Evolutionary conservation across 1,140 invertebrate genomes (phyloP), one percentile per base, ranked within the genome.

Genomic region (Glomeris maerens): DNA sequence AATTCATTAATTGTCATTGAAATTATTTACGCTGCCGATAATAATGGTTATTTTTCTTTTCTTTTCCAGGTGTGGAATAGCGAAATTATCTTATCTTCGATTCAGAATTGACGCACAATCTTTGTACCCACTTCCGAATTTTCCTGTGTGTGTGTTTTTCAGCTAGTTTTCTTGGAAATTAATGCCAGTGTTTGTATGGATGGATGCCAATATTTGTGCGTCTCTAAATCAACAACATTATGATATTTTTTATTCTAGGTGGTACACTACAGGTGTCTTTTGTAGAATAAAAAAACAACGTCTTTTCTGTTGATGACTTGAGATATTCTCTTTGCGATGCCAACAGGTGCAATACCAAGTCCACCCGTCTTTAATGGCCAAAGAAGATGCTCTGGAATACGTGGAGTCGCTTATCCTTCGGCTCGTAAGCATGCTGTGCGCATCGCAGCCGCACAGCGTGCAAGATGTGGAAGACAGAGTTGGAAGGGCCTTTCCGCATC

Each of bases 401-500:
- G 86, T 96, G 41, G 92, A 97, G 70, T 80, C 78, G 51, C 74
- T 96, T 39, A 91, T 93, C 60, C 70, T 96, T 17, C 80, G 85
- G 49, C 74, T 96, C 31, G 68, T 96, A 57, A 80, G 80, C 2
- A 87, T 87, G 77, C 72, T 97, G 26, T 93, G 87, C 69, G 80
- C 82, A 55, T 84, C 87, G 36, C 66, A 73, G 38, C 80, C 84
- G 41, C 73, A 75, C 55, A 65, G 61, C 13, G 62, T 70, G 10
- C 63, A 51, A 51, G 91, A 95, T 74, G 83, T 96, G 48, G 89
- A 94, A 65, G 88, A 94, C 57, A 74, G 89, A 57, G 87, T 96
- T 14, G 77, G 81, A 56, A 36, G 31, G 31, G 17, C 17, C 10
- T 94, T 96, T 73, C 91, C 91, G 0, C 83, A 81, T 26, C 91